Percentiles rank a stretch among this genome's conserved stretches.
Conservation (phyloP, 1,140 invertebrate species). For the Ooceraea biroi region DNA sequence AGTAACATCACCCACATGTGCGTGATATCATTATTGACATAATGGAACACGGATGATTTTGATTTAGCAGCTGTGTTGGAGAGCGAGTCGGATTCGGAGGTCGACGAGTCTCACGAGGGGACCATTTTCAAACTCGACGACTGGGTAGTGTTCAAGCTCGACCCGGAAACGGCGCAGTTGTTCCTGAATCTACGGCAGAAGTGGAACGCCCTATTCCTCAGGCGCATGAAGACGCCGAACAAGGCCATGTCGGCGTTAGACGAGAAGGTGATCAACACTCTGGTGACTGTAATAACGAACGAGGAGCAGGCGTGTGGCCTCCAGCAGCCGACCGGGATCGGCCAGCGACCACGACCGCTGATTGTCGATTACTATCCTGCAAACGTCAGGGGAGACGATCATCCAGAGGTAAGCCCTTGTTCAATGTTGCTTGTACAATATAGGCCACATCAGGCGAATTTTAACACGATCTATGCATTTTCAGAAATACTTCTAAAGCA, state of each 20-base stretch:
- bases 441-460: constrained; percentile 32
- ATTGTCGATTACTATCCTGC: constrained; percentile 87
- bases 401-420: constrained; percentile 73
- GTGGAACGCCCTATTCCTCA: constrained; percentile 91
- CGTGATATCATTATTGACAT: constrained; percentile 18
- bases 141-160: constrained; percentile 92
- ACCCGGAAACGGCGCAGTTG: constrained; percentile 89
- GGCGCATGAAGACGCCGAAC: constrained; percentile 90
- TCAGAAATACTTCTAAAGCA: constrained; percentile 66
- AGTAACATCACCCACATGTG: constrained; percentile 36
- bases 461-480: constrained; percentile 43
- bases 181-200: constrained; percentile 92
- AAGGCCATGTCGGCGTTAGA: constrained; percentile 89
- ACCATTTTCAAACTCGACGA: constrained; percentile 91
- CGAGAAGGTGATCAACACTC: constrained; percentile 90
- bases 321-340: constrained; percentile 91
- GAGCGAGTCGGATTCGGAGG: constrained; percentile 88
- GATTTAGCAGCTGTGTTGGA: constrained; percentile 79
- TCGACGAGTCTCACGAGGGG: constrained; percentile 88
- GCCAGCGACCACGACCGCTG: constrained; percentile 91
- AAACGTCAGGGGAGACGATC: constrained; percentile 81
- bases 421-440: not conserved
- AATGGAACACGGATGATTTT: constrained; percentile 18
- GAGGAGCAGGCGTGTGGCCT: constrained; percentile 91
- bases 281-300: constrained; percentile 90